Percentiles rank a stretch among this genome's conserved stretches.
phyloP scores from a whole-genome alignment of 2,797 vertebrate genomes.

The Octomys mimax region DNA sequence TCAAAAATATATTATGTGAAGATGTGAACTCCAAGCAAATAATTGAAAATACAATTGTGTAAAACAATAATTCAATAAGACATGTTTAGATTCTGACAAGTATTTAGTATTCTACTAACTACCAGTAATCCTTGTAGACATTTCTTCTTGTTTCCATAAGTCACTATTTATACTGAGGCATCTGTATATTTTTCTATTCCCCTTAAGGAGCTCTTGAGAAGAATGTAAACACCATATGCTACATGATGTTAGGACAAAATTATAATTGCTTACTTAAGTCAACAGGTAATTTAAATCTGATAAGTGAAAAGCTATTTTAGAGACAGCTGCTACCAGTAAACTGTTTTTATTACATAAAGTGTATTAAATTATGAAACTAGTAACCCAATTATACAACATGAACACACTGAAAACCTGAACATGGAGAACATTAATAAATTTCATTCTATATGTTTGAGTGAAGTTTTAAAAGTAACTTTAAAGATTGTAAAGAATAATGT shows the following conservation, averaged over 20 bases:
- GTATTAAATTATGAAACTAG: conserved; percentile 53
- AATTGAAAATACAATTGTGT: conserved; percentile 1
- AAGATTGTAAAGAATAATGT: conserved; percentile 11
- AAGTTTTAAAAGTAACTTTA: conserved; percentile 43
- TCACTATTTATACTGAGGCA: conserved; percentile 50
- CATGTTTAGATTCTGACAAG: conserved; percentile 56
- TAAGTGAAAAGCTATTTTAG: conserved; percentile 38
- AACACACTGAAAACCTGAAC: conserved; percentile 9
- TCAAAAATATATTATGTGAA: conserved; percentile 10
- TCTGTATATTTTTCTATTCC: background rate
- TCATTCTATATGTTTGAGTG: conserved; percentile 35
- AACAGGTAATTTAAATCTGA: conserved; percentile 79
- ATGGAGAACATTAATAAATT: conserved; percentile 53
- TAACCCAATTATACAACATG: conserved; percentile 47
- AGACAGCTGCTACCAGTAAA: conserved; percentile 68
- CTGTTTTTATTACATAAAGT: conserved; percentile 51
- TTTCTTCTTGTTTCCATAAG: conserved; percentile 53
- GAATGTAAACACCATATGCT: conserved; percentile 80
- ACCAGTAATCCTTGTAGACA: conserved; percentile 44
- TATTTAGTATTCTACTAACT: conserved; percentile 46
- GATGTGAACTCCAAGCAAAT: background rate
- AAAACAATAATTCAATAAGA: conserved; percentile 56
- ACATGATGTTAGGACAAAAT: conserved; percentile 63
- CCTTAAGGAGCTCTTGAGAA: conserved; percentile 70
- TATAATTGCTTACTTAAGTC: conserved; percentile 73